Evolutionary conservation across 1,140 invertebrate genomes (phyloP).

Genomic region (Drosophila fuyamai): DNA sequence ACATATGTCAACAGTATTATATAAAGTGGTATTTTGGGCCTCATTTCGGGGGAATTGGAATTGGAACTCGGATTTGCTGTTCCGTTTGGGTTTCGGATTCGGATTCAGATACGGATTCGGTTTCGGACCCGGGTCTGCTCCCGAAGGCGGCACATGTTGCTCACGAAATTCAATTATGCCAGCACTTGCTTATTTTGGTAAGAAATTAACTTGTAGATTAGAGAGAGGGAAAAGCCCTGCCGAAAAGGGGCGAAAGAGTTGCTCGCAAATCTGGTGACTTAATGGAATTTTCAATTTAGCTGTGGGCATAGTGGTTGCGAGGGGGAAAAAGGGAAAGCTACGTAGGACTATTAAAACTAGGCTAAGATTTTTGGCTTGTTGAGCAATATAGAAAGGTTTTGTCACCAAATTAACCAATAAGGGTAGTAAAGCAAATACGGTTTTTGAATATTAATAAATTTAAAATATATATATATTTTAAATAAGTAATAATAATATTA

Average conservation of each 20-base stretch:
- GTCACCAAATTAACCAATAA: background rate
- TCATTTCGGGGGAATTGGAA: conserved; percentile 58
- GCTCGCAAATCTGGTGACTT: conserved; percentile 33
- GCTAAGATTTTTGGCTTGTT: conserved; percentile 12
- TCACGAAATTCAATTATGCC: conserved; percentile 76
- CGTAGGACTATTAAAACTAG: background rate
- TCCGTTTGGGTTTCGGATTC: conserved; percentile 26
- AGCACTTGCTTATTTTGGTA: conserved; percentile 75
- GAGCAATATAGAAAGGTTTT: background rate
- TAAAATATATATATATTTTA: too few species aligned
- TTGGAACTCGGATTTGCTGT: conserved; percentile 35
- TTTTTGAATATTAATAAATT: background rate
- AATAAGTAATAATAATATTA: background rate
- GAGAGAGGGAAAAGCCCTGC: background rate
- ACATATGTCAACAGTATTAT: conserved; percentile 85
- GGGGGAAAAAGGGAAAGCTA: background rate
- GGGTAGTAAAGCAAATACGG: background rate
- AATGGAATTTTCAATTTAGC: conserved; percentile 40
- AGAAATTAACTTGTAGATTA: conserved; percentile 77
- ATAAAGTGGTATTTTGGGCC: conserved; percentile 77
- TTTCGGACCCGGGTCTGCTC: conserved; percentile 17
- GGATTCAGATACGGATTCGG: conserved; percentile 9
- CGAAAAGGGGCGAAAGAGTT: conserved; percentile 22
- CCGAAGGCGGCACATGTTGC: conserved; percentile 38
- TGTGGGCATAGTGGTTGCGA: background rate